Evolutionary conservation across 2,888 invertebrate species (phyloP).

Genomic region (Pristionchus japonicus): DNA sequence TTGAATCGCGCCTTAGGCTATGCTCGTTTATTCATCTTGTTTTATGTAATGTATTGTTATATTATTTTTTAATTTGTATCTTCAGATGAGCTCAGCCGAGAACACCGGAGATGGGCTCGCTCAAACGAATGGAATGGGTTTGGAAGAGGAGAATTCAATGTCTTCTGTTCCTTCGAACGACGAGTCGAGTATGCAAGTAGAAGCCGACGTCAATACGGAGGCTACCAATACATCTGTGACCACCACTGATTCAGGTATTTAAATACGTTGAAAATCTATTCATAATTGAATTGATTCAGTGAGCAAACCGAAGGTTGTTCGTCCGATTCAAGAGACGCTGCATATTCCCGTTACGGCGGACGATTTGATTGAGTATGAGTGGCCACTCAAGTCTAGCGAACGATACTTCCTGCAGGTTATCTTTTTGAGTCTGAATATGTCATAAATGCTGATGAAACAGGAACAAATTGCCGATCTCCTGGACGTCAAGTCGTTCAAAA

Average conservation of each 20-base stretch:
- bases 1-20: too few species aligned
- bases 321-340: conserved; percentile 44
- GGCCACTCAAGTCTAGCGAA: conserved; percentile 72
- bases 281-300: background rate
- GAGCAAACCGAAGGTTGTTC: conserved; percentile 34
- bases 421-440: background rate
- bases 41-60: background rate
- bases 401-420: conserved; percentile 69
- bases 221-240: background rate
- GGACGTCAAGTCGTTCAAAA: conserved; percentile 94
- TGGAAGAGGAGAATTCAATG: conserved; percentile 38
- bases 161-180: conserved; percentile 36
- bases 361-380: conserved; percentile 73
- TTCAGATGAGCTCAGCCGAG: conserved; percentile 33
- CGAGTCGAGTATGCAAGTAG: background rate
- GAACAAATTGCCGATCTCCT: conserved; percentile 95
- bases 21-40: background rate
- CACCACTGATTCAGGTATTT: background rate
- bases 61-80: background rate
- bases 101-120: background rate
- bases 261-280: background rate
- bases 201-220: background rate
- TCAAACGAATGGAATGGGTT: background rate
- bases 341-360: conserved; percentile 34
- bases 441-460: conserved; percentile 76